Percentiles rank a stretch among this genome's conserved stretches.
Evolutionary conservation across 2,888 invertebrate species (phyloP).

Genomic region (Deilephila porcellus): DNA sequence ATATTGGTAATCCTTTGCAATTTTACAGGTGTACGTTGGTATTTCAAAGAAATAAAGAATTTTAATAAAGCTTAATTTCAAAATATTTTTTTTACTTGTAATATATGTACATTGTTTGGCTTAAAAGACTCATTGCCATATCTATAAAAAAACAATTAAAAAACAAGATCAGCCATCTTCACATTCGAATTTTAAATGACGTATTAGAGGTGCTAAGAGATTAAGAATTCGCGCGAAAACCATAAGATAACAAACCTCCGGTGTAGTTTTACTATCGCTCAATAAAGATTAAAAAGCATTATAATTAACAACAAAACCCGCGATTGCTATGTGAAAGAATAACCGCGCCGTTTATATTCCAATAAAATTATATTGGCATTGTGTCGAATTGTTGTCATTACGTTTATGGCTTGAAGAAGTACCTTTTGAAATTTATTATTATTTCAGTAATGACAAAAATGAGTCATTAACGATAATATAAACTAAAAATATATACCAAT

Average conservation of each 20-base stretch:
- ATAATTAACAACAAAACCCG: constrained; percentile 54
- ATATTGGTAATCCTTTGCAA: no score
- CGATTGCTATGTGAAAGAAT: constrained; percentile 10
- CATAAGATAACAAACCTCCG: constrained; percentile 29
- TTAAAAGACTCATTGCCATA: not conserved
- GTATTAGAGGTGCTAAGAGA: constrained; percentile 18
- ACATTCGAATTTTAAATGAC: not conserved
- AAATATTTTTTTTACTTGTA: no score
- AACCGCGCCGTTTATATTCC: not conserved
- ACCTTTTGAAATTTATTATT: not conserved
- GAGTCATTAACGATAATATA: not conserved
- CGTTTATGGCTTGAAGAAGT: constrained; percentile 1
- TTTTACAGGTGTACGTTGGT: no score
- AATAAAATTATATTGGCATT: constrained; percentile 22
- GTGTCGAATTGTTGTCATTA: constrained; percentile 8
- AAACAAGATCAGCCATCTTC: not conserved
- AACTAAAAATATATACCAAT: no score
- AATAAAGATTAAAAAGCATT: constrained; percentile 53
- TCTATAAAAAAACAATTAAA: not conserved
- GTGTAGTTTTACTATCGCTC: constrained; percentile 53
- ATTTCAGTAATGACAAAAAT: not conserved
- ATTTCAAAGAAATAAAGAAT: not conserved
- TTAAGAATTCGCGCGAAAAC: not conserved
- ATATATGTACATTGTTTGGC: no score
- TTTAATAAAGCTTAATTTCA: no score